Conservation (phyloP, 2,888 invertebrate species). For the Drosophila helvetica region DNA sequence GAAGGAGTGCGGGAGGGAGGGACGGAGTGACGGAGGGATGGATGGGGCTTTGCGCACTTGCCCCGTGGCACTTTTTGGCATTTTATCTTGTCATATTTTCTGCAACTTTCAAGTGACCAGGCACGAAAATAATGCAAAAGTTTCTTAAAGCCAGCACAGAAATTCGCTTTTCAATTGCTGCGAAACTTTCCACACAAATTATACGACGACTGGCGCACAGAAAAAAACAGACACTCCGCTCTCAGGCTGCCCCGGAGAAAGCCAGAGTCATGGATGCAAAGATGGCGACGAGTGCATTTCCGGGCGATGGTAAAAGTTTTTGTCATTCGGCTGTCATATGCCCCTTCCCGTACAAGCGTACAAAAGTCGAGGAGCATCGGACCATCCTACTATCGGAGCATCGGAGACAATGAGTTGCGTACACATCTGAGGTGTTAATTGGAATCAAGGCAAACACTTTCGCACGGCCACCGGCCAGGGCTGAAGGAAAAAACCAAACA, state of each 20-base stretch:
- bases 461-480: neutral
- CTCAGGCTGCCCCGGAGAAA: conserved; percentile 7
- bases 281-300: conserved; percentile 2
- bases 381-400: neutral
- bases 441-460: conserved; percentile 30
- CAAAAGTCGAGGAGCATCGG: conserved; percentile 6
- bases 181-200: conserved; percentile 68
- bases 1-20: too few species aligned
- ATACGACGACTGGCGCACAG: conserved; percentile 12
- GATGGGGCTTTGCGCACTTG: neutral
- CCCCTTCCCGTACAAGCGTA: neutral
- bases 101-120: conserved; percentile 52
- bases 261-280: conserved; percentile 10
- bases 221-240: conserved; percentile 15
- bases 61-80: conserved; percentile 49
- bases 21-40: too few species aligned
- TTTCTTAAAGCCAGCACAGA: conserved; percentile 58
- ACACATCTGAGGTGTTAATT: conserved; percentile 43
- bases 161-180: conserved; percentile 75
- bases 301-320: conserved; percentile 34
- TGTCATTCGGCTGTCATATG: conserved; percentile 42
- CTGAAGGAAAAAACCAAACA: conserved; percentile 29
- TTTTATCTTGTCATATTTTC: conserved; percentile 69
- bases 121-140: conserved; percentile 58
- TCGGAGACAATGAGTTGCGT: conserved; percentile 25